Evolutionary conservation across 2,888 invertebrate genomes (phyloP), one percentile per base, ranked within the genome.

Genomic region (Drymonia ruficornis): DNA sequence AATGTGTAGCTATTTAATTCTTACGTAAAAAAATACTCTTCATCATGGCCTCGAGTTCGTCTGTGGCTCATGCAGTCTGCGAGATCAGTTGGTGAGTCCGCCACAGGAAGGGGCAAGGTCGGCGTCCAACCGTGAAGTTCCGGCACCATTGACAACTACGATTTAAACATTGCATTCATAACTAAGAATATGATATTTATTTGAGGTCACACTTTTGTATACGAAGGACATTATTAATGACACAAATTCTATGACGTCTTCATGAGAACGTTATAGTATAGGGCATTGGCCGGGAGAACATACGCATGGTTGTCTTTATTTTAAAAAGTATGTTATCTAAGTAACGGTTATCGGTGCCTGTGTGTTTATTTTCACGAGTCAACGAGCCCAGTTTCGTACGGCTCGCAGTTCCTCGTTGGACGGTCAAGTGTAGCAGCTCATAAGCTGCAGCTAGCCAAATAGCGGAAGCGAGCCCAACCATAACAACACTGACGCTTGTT

Each of bases 71-170:
- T n/a, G n/a, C n/a, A 68, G 67, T 68, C 62, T 59, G 68, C 72
- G 67, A 69, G 74, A 75, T 72, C 71, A 73, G 70, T 70, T 65
- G 64, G 69, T 72, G 71, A 62, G 76, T 72, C 71, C 74, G 74
- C 65, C 70, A 77, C 88, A 89, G 87, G 90, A 89, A 87, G 83
- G 84, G 86, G 87, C 89, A 91, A 89, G 88, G 90, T 86, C 90
- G 87, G 90, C 89, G 79, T 67, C 81, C 87, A 86, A 86, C 80
- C 91, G 88, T 91, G 84, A 88, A 89, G 82, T 86, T 85, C 83
- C 86, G 83, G 76, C 81, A 81, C 82, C 76, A 84, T 83, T 84
- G 85, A 85, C 86, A 82, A 79, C 78, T 71, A 63, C 70, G 70
- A 68, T 68, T 63, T 67, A 56, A 50, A 56, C 57, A 44, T 50